A percentile compares a stretch with the other conserved stretches of the same genome.
These are phyloP conservation scores for Callithrix jacchus DNA, from an alignment of 2,113 vertebrate genomes.

Conservation along the genomic window DNA sequence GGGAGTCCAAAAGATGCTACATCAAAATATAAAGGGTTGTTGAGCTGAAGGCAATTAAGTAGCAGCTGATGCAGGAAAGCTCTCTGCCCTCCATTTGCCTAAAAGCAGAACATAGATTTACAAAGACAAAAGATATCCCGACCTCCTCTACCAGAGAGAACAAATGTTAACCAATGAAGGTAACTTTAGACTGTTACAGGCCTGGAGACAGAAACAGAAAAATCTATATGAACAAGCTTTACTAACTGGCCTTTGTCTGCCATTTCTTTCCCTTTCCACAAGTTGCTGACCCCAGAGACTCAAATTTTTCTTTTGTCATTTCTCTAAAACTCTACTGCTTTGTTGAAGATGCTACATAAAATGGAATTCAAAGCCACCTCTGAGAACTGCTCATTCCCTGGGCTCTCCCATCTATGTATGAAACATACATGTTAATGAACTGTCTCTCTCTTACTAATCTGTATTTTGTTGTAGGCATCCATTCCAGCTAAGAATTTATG, in stretches of 20 bases:
- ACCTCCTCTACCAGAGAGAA: neutral
- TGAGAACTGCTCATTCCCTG: neutral
- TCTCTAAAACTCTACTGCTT: neutral
- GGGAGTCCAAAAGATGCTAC: neutral
- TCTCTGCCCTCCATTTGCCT: neutral
- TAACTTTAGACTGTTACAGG: neutral
- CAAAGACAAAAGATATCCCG: neutral
- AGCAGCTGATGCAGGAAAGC: neutral
- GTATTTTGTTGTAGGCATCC: neutral
- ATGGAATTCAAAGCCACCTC: neutral
- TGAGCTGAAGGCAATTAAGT: neutral
- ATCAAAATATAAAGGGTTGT: neutral
- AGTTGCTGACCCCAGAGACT: neutral
- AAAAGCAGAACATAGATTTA: neutral
- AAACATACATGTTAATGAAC: neutral
- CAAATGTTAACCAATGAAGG: neutral
- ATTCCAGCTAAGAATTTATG: neutral
- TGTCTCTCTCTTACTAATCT: neutral
- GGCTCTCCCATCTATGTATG: neutral
- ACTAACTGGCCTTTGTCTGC: neutral
- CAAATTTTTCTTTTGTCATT: neutral
- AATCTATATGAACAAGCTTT: neutral
- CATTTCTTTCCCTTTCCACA: neutral
- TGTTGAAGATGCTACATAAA: neutral
- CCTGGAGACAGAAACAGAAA: neutral